These are phyloP conservation scores for Steatocranus sp. DNA, from an alignment of 2,797 vertebrate genomes.

Conservation along the genomic window DNA sequence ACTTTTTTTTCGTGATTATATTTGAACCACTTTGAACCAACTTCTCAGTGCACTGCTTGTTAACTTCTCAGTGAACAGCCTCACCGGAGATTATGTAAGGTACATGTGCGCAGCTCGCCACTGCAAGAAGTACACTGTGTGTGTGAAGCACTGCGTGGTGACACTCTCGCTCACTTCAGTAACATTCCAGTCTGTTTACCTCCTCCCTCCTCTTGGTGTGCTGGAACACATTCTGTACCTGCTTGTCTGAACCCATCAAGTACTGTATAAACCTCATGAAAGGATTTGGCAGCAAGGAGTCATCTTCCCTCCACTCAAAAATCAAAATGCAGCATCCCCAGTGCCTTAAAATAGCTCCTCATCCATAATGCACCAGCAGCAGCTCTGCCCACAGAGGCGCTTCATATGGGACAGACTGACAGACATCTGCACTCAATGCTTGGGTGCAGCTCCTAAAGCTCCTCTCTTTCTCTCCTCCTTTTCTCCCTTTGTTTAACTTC, in stretches of 20 bases:
- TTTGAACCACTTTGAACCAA: neutral
- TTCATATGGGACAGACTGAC: constrained; percentile 63
- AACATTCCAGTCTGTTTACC: constrained; percentile 26
- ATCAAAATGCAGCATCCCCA: constrained; percentile 63
- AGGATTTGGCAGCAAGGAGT: constrained; percentile 66
- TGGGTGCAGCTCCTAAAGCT: constrained; percentile 54
- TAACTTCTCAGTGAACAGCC: neutral
- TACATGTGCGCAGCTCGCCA: neutral
- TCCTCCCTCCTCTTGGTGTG: constrained; percentile 5
- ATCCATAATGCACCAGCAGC: constrained; percentile 73
- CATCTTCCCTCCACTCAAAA: constrained; percentile 60
- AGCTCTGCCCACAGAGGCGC: constrained; percentile 55
- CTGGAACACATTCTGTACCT: constrained; percentile 43
- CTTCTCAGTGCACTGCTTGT: neutral
- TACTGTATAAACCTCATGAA: constrained; percentile 18
- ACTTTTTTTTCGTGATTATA: neutral
- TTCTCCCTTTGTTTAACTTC: constrained; percentile 60
- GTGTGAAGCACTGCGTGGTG: constrained; percentile 5
- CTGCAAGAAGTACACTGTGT: neutral
- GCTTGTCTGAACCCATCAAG: constrained; percentile 46
- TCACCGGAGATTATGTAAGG: neutral
- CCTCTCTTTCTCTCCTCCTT: constrained; percentile 14
- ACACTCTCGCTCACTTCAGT: constrained; percentile 22
- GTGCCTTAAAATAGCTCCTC: constrained; percentile 72
- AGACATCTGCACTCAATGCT: constrained; percentile 70